Base-by-base conservation (phyloP, 1,140 invertebrate species). In the Apis cerana region DNA sequence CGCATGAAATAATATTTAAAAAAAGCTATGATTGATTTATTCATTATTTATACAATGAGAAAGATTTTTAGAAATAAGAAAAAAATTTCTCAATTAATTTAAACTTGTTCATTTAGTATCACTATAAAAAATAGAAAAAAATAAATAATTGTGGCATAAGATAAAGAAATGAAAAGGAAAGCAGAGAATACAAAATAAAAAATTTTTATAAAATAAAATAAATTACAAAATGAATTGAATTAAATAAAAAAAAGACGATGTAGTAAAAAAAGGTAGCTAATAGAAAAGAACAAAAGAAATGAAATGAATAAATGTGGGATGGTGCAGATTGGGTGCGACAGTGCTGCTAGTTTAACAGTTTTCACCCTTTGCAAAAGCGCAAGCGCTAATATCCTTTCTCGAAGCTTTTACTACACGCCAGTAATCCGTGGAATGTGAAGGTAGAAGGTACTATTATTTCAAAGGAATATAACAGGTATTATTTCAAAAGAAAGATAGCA, bases 391-490 rank as follows among this genome's bases (percentile, higher is more conserved):
- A 75, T 75, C 83, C 86, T 80, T 85, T 70, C 59, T 71, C 82
- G 83, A 85, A 83, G 81, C 79, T 87, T 85, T 86, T 90, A 87
- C 88, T 86, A 78, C 84, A 76, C 88, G 90, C 85, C 91, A 93
- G 92, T 92, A 89, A 92, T 90, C 90, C 91, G 92, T 92, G 90
- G 86, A 87, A 89, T 90, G 89, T 90, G 89, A 89, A 90, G 84
- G 86, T 89, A 88, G 88, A 90, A 88, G 89, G 92, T 92, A 89
- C 85, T 83, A 58, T 75, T 82, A 77, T 59, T 21, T 70, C 54
- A 43, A 59, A 11, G 10, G n/a, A 21, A 52, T 64, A 21, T 67
- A 80, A 15, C 65, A 80, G 76, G 75, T 80, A 83, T 80, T 76
- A 52, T 13, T 19, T 65, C 43, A 43, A 59, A n/a, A 11, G 13